A percentile compares a stretch with the other conserved stretches of the same genome.
Evolutionary conservation across 2,797 vertebrate species (phyloP).

Genomic region (Syncerus caffer): DNA sequence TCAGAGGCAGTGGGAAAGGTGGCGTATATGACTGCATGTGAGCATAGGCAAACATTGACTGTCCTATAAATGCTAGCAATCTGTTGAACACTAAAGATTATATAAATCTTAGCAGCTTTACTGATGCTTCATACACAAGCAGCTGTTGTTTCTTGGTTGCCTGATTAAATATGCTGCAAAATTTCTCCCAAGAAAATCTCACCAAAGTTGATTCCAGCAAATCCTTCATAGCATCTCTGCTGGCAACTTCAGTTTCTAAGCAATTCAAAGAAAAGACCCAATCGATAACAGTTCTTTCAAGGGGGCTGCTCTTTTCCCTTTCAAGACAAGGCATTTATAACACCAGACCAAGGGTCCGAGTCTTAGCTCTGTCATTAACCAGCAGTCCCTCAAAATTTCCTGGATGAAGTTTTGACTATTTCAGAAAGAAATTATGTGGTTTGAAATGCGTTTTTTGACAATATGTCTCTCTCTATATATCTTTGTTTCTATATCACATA

Average conservation of each 20-base stretch:
- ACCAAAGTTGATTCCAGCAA: conserved; percentile 76
- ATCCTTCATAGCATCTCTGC: conserved; percentile 58
- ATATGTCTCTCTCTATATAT: not conserved
- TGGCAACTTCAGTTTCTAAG: conserved; percentile 49
- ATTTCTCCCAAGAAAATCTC: conserved; percentile 77
- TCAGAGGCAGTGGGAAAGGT: conserved; percentile 38
- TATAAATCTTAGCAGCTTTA: conserved; percentile 78
- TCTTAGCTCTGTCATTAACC: conserved; percentile 18
- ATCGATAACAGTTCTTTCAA: conserved; percentile 9
- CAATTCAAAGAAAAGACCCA: not conserved
- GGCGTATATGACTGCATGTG: conserved; percentile 66
- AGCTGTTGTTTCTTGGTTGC: conserved; percentile 78
- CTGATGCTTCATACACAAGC: conserved; percentile 79
- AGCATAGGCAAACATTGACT: conserved; percentile 73
- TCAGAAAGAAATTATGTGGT: not conserved
- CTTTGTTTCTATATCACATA: not conserved
- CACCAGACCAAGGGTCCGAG: not conserved
- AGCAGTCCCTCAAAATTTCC: not conserved
- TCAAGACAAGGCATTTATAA: not conserved
- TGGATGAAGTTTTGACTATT: conserved; percentile 1
- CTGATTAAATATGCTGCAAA: conserved; percentile 76
- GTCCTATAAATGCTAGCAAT: conserved; percentile 74
- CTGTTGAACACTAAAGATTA: conserved; percentile 76
- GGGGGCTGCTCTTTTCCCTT: conserved; percentile 16
- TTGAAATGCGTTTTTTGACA: conserved; percentile 29